Conservation (phyloP, 2,888 invertebrate species). For the Cecidostiba fungosa region DNA sequence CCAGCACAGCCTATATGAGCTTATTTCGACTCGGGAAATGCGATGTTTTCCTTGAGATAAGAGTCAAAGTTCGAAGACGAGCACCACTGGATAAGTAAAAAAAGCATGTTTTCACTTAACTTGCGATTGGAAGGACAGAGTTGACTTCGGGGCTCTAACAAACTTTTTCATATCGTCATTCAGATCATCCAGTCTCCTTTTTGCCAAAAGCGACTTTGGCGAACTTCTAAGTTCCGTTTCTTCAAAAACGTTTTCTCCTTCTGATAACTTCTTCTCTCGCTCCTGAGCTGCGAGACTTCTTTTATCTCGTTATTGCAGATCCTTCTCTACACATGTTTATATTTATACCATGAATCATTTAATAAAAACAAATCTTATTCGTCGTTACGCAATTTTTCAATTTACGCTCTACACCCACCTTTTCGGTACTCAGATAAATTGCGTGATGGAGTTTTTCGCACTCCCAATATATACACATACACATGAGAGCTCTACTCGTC, state of each 20-base stretch:
- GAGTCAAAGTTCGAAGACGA: background rate
- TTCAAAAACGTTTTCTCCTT: background rate
- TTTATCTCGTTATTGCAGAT: background rate
- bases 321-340: too few relatives aligned
- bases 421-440: background rate
- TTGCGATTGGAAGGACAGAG: background rate
- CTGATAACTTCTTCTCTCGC: background rate
- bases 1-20: background rate
- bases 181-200: constrained; percentile 16
- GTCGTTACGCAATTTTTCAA: too few relatives aligned
- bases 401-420: too few relatives aligned
- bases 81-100: background rate
- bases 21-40: background rate
- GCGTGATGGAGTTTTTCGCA: constrained; percentile 28
- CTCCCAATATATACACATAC: background rate
- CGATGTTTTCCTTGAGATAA: background rate
- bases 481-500: background rate
- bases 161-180: constrained; percentile 23
- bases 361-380: too few relatives aligned
- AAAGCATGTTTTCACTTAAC: background rate
- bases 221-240: background rate
- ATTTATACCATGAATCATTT: too few relatives aligned
- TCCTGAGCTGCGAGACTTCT: background rate
- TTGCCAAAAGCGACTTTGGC: background rate
- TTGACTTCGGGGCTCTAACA: background rate